Base-by-base conservation (phyloP, 1,140 invertebrate species). In the Meteorus sp. region DNA sequence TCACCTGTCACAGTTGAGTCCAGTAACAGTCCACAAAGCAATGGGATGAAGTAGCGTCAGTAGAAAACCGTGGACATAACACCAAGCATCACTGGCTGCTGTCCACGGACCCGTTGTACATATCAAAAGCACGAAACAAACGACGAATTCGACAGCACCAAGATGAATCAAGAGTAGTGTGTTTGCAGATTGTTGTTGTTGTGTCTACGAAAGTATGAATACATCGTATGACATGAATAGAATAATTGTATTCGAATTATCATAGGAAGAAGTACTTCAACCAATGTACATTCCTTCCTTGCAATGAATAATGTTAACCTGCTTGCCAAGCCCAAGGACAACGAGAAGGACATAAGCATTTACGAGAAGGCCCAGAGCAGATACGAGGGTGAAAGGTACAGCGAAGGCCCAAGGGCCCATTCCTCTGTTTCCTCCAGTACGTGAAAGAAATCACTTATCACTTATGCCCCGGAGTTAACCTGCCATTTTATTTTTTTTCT, bases 11-110 rank as follows among this genome's bases (percentile, higher is more conserved):
- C 88, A 89, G 69, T 91, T 90, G 33, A 92, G 77, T 19, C 89
- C 89, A 54, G 89, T 89, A 2, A 92, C 84, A 1, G 89, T 91
- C 89, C 89, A 92, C 25, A 91, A 78, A 11, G 87, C 85, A 23
- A 91, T 80, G 0, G 89, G 88, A 65, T 91, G 89, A 9, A 92
- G 75, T 0, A 90, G 79, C 4, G 86, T 85, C 59, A 89, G 82
- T 1, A 91, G 70, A 65, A 86, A 87, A 23, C 86, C 86, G 50
- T 85, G 82, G 0, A 87, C 70, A 0, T 82, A 79, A 70, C 88
- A 89, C 61, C 81, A 79, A 0, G 82, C 78, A 55, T 83, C 82
- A n/a, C n/a, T n/a, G 17, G 82, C 63, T 52, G 69, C 56, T 65
- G 79, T 65, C 84, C 81, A 82, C 59, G 75, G 66, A 63, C 75